Percentiles rank a stretch among this genome's conserved stretches.
Conservation (phyloP, 1,140 invertebrate species). For the Colletes latitarsis region DNA sequence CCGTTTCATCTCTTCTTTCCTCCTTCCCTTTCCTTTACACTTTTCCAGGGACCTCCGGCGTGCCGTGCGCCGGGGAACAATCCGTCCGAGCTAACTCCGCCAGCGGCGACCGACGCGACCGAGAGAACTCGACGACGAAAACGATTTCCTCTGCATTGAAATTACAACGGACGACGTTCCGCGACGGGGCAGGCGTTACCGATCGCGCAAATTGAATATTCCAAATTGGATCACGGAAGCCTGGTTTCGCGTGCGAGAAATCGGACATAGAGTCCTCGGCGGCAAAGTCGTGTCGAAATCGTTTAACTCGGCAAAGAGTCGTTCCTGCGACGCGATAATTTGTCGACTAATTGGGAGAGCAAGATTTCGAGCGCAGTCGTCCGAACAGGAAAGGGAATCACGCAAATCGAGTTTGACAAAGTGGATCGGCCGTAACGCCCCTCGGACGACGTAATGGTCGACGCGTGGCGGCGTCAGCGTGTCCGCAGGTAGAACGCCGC, state of each 20-base stretch:
- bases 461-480: slow-evolving; percentile 50
- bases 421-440: slow-evolving; percentile 46
- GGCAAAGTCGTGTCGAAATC: neutral
- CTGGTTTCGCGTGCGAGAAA: too few relatives aligned
- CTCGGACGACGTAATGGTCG: slow-evolving; percentile 48
- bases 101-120: slow-evolving; percentile 13
- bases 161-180: too few relatives aligned
- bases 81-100: slow-evolving; percentile 63
- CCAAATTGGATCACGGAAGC: too few relatives aligned
- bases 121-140: slow-evolving; percentile 30
- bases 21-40: slow-evolving; percentile 49
- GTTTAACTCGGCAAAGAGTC: neutral
- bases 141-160: slow-evolving; percentile 13
- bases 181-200: too few relatives aligned
- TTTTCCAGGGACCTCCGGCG: slow-evolving; percentile 58
- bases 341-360: neutral
- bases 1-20: slow-evolving; percentile 9
- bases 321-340: slow-evolving; percentile 1
- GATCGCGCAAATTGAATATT: too few relatives aligned
- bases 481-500: neutral
- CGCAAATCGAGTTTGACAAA: slow-evolving; percentile 65
- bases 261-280: neutral
- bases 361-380: neutral
- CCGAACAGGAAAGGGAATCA: slow-evolving; percentile 42
- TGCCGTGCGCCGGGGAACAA: slow-evolving; percentile 54